Conservation (phyloP, 2,113 vertebrate species). For the Tursiops truncatus region DNA sequence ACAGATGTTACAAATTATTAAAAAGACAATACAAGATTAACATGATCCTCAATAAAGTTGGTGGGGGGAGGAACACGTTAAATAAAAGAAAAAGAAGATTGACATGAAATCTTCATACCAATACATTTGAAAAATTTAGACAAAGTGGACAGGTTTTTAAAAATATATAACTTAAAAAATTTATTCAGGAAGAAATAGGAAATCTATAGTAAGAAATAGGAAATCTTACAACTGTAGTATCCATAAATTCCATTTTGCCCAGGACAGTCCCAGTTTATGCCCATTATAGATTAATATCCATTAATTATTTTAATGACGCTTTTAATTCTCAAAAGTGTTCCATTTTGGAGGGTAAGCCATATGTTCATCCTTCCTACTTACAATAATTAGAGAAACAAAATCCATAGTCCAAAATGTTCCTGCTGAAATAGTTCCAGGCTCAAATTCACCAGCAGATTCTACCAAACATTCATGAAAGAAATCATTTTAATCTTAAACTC, state of each 20-base stretch:
- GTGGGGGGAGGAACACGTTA: neutral
- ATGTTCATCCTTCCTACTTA: neutral
- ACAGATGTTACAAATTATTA: neutral
- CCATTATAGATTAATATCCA: neutral
- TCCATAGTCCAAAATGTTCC: conserved; percentile 12
- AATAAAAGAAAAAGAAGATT: neutral
- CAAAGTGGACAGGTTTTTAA: neutral
- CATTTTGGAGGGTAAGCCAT: conserved; percentile 43
- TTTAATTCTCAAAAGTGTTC: conserved; percentile 14
- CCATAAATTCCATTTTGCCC: neutral
- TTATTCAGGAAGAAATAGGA: neutral
- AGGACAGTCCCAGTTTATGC: neutral
- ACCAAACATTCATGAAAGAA: neutral
- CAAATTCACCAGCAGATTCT: neutral
- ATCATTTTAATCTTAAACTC: neutral
- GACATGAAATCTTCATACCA: neutral
- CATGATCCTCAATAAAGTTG: neutral
- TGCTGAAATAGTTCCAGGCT: neutral
- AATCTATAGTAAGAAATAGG: neutral
- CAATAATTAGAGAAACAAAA: conserved; percentile 44
- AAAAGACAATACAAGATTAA: neutral
- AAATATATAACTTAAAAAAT: neutral
- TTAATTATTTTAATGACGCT: conserved; percentile 25
- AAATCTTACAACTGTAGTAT: neutral
- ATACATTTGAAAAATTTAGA: neutral